A percentile compares a stretch with the other conserved stretches of the same genome.
These are phyloP conservation scores for Campylomormyrus numenius DNA, from an alignment of 2,113 vertebrate species.

Conservation along the genomic window DNA sequence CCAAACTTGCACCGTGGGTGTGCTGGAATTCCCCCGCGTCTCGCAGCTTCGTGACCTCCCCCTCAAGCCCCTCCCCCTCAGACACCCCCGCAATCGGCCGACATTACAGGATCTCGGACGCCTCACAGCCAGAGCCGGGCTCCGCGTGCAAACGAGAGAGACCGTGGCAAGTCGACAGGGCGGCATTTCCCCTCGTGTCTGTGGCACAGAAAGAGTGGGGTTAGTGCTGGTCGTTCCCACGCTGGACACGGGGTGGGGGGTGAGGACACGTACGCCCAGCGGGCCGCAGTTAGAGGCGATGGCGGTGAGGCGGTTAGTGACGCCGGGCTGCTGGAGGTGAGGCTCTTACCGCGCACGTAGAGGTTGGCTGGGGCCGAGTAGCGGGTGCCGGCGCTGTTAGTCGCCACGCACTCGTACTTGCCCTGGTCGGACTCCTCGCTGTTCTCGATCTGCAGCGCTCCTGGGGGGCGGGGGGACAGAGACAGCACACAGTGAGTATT, in stretches of 20 bases:
- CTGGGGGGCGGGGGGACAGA: slow-evolving; percentile 48
- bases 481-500: neutral
- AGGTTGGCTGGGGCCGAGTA: slow-evolving; percentile 95
- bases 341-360: slow-evolving; percentile 91
- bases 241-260: neutral
- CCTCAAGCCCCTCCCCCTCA: neutral
- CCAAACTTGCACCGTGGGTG: neutral
- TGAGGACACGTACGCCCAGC: neutral
- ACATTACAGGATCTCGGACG: neutral
- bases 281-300: neutral
- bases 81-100: neutral
- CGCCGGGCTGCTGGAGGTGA: neutral
- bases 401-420: slow-evolving; percentile 95
- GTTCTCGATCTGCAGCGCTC: slow-evolving; percentile 95
- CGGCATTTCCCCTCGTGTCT: neutral
- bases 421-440: slow-evolving; percentile 97
- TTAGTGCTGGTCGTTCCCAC: slow-evolving; percentile 12
- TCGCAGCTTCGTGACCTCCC: neutral
- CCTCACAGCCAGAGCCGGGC: neutral
- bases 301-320: slow-evolving; percentile 23
- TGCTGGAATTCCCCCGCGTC: neutral
- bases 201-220: neutral
- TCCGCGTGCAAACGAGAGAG: neutral
- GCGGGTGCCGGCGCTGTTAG: slow-evolving; percentile 89
- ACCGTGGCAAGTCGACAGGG: neutral